phyloP scores from a whole-genome alignment of 2,113 vertebrate species.

The Corydoras sp. region DNA sequence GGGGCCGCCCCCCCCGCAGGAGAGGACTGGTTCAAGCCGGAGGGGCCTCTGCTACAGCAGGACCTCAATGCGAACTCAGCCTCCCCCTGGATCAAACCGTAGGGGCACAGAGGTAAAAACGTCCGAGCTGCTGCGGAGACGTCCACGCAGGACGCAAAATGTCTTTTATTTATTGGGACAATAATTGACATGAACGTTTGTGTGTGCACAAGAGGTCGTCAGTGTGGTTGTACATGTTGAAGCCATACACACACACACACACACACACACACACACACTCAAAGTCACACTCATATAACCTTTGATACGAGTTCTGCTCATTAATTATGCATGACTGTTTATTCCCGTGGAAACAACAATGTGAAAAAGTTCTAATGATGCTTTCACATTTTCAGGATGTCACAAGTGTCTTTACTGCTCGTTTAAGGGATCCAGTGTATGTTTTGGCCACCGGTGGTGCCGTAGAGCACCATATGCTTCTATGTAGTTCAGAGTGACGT shows the following conservation, averaged over 20 bases:
- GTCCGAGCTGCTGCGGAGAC: too few species aligned
- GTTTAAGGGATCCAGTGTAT: not conserved
- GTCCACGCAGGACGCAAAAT: too few species aligned
- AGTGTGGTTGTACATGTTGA: not conserved
- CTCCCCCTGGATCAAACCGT: conserved; percentile 68
- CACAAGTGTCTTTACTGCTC: not conserved
- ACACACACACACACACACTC: conserved; percentile 16
- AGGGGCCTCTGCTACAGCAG: conserved; percentile 61
- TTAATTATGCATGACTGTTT: conserved; percentile 35
- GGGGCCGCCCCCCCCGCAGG: conserved; percentile 54
- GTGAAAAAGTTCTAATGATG: conserved; percentile 20
- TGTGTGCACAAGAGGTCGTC: not conserved
- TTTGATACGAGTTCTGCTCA: not conserved
- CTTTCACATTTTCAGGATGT: conserved; percentile 19
- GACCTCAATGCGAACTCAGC: conserved; percentile 65
- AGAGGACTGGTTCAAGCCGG: conserved; percentile 62
- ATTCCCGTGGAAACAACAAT: not conserved
- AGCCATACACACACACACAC: not conserved
- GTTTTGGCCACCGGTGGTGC: not conserved
- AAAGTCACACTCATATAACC: not conserved
- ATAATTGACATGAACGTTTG: not conserved
- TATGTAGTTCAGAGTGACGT: too few species aligned
- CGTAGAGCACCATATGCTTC: not conserved
- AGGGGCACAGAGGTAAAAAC: conserved; percentile 54
- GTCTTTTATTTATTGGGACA: too few species aligned